Evolutionary conservation across 2,113 vertebrate genomes (phyloP).

Genomic region (Euleptes europaea): DNA sequence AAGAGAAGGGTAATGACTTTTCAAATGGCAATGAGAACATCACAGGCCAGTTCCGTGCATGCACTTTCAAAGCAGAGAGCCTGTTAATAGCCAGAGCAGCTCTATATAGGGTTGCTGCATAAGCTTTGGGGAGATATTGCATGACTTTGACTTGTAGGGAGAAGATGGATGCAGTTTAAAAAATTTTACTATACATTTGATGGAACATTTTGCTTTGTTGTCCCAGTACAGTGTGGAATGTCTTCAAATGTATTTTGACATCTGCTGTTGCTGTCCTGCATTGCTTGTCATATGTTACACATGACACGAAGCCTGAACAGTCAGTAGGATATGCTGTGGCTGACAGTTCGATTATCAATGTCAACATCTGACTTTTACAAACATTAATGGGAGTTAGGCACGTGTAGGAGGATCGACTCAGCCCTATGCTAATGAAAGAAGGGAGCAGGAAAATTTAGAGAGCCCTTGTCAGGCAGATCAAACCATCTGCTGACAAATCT

Average conservation of each 20-base stretch:
- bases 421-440: not conserved
- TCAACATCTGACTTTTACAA: not conserved
- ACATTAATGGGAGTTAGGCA: not conserved
- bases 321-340: not conserved
- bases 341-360: slow-evolving; percentile 4
- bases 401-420: not conserved
- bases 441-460: not conserved
- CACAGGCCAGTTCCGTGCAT: not conserved
- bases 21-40: too few relatives aligned
- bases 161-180: not conserved
- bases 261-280: not conserved
- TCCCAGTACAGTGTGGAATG: not conserved
- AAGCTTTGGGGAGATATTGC: not conserved
- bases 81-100: not conserved
- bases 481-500: not conserved
- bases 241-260: not conserved
- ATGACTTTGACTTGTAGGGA: not conserved
- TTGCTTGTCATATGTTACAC: not conserved
- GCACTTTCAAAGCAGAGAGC: not conserved
- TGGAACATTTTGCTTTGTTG: not conserved
- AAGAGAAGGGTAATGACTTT: not conserved
- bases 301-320: not conserved
- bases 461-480: not conserved
- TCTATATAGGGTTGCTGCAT: too few relatives aligned
- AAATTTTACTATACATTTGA: not conserved